Conservation (phyloP, 1,140 invertebrate genomes). For the Brachionus plicatilis region DNA sequence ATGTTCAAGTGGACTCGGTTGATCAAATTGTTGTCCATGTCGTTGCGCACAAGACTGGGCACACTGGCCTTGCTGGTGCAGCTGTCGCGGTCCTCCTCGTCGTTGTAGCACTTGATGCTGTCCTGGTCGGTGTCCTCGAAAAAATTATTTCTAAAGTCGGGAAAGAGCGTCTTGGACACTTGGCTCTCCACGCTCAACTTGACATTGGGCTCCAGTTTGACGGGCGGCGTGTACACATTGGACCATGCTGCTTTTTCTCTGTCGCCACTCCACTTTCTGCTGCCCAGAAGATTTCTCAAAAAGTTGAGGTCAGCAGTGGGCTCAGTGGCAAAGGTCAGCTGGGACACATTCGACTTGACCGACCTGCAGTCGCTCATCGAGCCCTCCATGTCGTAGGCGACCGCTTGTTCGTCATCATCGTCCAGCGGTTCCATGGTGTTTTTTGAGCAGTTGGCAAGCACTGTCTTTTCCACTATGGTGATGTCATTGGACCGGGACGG, state of each 20-base stretch:
- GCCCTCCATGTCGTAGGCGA: constrained; percentile 2
- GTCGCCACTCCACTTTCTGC: neutral
- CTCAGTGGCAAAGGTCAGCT: neutral
- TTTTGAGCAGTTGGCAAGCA: neutral
- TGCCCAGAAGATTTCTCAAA: neutral
- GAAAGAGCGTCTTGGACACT: neutral
- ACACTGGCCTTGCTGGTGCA: constrained; percentile 7
- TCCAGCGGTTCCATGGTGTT: neutral
- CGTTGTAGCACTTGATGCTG: constrained; percentile 2
- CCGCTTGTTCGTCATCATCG: neutral
- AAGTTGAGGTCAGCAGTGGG: neutral
- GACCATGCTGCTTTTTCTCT: neutral
- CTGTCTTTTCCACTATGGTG: neutral
- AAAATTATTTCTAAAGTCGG: neutral
- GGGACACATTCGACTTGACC: neutral
- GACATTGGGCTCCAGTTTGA: neutral
- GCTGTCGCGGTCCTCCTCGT: neutral
- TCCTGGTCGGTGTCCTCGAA: neutral
- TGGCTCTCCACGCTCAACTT: neutral
- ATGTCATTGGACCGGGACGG: constrained; percentile 9
- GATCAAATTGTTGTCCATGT: neutral
- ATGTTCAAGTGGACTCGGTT: neutral
- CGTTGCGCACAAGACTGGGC: neutral
- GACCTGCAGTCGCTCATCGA: constrained; percentile 8
- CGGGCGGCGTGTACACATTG: neutral